A percentile compares a stretch with the other conserved stretches of the same genome.
Conservation (phyloP, 2,888 invertebrate genomes). For the Brachylomia viminalis region DNA sequence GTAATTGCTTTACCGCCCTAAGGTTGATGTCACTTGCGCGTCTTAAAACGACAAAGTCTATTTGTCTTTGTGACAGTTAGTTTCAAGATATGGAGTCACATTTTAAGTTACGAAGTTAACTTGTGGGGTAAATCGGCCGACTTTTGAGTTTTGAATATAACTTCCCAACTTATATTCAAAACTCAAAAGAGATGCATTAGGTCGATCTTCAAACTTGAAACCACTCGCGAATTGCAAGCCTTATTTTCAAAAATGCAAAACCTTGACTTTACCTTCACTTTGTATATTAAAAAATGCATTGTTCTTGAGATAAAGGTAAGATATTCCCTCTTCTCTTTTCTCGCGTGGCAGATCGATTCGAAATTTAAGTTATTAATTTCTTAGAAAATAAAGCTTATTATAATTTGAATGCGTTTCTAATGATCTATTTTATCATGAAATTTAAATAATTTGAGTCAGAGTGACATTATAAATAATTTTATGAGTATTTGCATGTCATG, state of each 20-base stretch:
- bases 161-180: not conserved
- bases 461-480: not conserved
- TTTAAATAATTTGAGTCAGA: constrained; percentile 5
- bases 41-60: not conserved
- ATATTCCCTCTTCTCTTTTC: not conserved
- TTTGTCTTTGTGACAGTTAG: not conserved
- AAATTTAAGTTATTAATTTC: not conserved
- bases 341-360: not conserved
- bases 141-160: not conserved
- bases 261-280: not conserved
- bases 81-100: not conserved
- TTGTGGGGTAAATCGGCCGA: not conserved
- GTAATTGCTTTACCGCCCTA: constrained; percentile 18
- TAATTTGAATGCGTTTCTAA: constrained; percentile 5
- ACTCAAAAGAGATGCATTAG: not conserved
- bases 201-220: not conserved
- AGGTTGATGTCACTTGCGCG: not conserved
- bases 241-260: not conserved
- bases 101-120: not conserved
- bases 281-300: not conserved
- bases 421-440: not conserved
- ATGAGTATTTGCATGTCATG: not conserved
- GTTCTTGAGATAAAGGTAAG: not conserved
- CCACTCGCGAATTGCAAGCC: not conserved
- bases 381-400: not conserved